Evolutionary conservation across 2,888 invertebrate species (phyloP).

Genomic region (Gisinianus flammeolus): DNA sequence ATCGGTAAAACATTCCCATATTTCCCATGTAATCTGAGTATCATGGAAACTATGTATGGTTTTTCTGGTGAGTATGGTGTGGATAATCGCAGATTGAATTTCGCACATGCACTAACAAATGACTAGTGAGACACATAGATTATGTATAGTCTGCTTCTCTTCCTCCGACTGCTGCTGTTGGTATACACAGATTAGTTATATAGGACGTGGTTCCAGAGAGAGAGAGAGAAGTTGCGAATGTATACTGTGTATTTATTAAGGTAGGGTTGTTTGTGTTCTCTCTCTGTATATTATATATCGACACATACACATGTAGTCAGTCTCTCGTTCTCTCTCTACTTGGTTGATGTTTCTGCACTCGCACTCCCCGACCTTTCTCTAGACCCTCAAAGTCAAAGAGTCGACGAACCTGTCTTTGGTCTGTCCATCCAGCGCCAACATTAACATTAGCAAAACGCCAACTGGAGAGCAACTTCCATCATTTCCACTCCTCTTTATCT

Average conservation of each 20-base stretch:
- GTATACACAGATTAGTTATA: neutral
- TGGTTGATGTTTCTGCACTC: conserved; percentile 47
- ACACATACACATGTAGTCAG: conserved; percentile 7
- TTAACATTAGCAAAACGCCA: conserved; percentile 19
- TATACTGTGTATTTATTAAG: neutral
- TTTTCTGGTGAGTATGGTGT: neutral
- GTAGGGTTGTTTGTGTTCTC: conserved; percentile 10
- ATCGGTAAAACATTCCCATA: neutral
- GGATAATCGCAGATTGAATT: neutral
- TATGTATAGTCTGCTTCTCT: neutral
- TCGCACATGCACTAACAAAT: neutral
- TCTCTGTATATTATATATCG: neutral
- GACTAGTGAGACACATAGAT: neutral
- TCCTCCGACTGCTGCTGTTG: neutral
- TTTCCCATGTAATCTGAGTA: neutral
- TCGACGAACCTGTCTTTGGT: conserved; percentile 57
- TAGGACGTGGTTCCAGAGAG: neutral
- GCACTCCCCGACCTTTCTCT: conserved; percentile 59
- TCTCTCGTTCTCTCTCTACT: conserved; percentile 2
- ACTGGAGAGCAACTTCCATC: conserved; percentile 35
- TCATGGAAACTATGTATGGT: too few relatives aligned
- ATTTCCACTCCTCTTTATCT: conserved; percentile 37
- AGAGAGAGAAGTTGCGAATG: neutral
- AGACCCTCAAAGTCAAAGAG: conserved; percentile 59
- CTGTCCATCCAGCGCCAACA: conserved; percentile 44